phyloP scores from a whole-genome alignment of 2,113 vertebrate species.

The Plotosus lineatus region DNA sequence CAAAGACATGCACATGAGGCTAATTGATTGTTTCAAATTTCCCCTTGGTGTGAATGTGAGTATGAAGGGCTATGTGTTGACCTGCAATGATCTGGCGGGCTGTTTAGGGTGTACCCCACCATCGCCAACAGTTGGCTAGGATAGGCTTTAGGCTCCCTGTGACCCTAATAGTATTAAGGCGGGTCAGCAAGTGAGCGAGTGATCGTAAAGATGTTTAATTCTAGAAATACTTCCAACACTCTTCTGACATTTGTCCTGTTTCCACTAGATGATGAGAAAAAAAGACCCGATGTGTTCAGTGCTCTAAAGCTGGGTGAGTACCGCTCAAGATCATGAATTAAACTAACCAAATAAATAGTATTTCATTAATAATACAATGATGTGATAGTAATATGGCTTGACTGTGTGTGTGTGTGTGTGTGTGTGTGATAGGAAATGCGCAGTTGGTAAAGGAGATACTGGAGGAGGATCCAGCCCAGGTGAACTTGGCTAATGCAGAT shows the following conservation, averaged over 20 bases:
- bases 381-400: too few relatives aligned
- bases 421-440: conserved; percentile 78
- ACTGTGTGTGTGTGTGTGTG: not conserved
- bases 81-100: too few relatives aligned
- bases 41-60: too few relatives aligned
- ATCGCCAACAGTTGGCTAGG: too few relatives aligned
- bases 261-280: conserved; percentile 87
- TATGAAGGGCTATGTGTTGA: too few relatives aligned
- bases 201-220: not conserved
- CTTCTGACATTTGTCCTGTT: conserved; percentile 13
- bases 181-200: too few relatives aligned
- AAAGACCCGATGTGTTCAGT: conserved; percentile 89
- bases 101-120: too few relatives aligned
- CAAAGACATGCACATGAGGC: too few relatives aligned
- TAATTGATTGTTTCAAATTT: too few relatives aligned
- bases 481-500: conserved; percentile 88
- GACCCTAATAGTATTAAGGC: too few relatives aligned
- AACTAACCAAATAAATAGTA: not conserved
- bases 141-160: too few relatives aligned
- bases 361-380: not conserved
- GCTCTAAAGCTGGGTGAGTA: conserved; percentile 89
- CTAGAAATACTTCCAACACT: not conserved
- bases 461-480: conserved; percentile 87
- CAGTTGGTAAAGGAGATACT: conserved; percentile 91
- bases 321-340: not conserved